phyloP scores from a whole-genome alignment of 2,797 vertebrate species.

The Enteromius trimaculatus region DNA sequence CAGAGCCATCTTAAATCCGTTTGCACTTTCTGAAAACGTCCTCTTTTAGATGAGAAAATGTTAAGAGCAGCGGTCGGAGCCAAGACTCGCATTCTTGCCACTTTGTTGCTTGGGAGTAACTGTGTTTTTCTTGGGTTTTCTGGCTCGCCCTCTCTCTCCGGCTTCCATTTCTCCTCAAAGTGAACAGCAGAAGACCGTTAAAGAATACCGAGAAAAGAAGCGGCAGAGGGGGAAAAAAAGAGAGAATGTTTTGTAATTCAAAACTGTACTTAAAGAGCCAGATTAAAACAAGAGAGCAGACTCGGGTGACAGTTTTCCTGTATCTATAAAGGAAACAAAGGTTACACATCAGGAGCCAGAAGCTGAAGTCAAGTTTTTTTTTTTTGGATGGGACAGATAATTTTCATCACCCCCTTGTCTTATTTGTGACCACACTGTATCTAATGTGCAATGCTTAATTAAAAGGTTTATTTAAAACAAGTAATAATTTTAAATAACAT shows the following conservation, averaged over 20 bases:
- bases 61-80: constrained; percentile 23
- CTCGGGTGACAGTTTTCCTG: neutral
- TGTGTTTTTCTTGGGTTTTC: constrained; percentile 44
- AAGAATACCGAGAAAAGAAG: constrained; percentile 28
- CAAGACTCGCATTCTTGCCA: constrained; percentile 50
- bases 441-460: neutral
- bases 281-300: constrained; percentile 4
- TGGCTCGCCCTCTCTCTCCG: constrained; percentile 34
- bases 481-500: neutral
- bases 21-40: constrained; percentile 15
- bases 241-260: constrained; percentile 35
- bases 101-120: constrained; percentile 51
- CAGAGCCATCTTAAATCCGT: constrained; percentile 2
- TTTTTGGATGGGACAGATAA: neutral
- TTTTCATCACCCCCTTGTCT: neutral
- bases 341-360: constrained; percentile 7
- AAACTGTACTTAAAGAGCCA: constrained; percentile 4
- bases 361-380: neutral
- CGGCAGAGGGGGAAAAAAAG: neutral
- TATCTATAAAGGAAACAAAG: neutral
- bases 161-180: constrained; percentile 40
- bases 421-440: neutral
- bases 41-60: constrained; percentile 24
- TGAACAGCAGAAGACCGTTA: constrained; percentile 35
- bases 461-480: neutral